These are phyloP conservation scores for Anser cygnoides DNA, from an alignment of 2,113 vertebrate species.

Conservation along the genomic window DNA sequence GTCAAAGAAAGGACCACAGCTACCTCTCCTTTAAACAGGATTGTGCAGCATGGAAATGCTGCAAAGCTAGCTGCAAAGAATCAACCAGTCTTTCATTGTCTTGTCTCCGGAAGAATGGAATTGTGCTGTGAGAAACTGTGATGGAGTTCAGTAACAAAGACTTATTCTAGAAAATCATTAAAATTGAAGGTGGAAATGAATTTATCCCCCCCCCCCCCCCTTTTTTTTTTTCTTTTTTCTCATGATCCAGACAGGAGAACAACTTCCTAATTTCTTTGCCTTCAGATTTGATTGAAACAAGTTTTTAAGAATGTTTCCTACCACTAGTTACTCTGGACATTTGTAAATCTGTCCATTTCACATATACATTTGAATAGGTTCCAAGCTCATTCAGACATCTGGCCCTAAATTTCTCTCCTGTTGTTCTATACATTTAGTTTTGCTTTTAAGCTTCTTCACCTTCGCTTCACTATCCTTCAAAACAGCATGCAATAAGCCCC, in stretches of 20 bases:
- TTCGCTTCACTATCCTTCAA: not conserved
- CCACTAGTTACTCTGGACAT: not conserved
- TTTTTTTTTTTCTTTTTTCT: not conserved
- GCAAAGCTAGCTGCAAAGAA: conserved; percentile 5
- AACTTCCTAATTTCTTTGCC: not conserved
- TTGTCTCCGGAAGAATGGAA: not conserved
- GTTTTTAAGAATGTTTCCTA: not conserved
- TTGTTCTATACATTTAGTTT: not conserved
- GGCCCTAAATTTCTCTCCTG: not conserved
- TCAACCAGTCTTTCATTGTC: conserved; percentile 15
- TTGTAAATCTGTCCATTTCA: not conserved
- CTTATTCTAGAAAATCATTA: not conserved
- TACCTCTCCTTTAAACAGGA: not conserved
- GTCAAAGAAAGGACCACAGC: not conserved
- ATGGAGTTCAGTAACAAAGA: not conserved
- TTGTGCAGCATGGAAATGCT: not conserved
- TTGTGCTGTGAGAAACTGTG: not conserved
- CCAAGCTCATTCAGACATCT: not conserved
- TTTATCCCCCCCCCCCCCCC: not conserved
- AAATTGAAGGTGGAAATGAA: not conserved
- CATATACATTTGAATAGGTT: not conserved
- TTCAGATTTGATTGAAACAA: not conserved
- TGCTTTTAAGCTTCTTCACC: not conserved
- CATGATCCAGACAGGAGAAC: not conserved
- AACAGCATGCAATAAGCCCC: not conserved